Evolutionary conservation across 2,113 vertebrate genomes (phyloP).

Genomic region (Typhlomys cinereus): DNA sequence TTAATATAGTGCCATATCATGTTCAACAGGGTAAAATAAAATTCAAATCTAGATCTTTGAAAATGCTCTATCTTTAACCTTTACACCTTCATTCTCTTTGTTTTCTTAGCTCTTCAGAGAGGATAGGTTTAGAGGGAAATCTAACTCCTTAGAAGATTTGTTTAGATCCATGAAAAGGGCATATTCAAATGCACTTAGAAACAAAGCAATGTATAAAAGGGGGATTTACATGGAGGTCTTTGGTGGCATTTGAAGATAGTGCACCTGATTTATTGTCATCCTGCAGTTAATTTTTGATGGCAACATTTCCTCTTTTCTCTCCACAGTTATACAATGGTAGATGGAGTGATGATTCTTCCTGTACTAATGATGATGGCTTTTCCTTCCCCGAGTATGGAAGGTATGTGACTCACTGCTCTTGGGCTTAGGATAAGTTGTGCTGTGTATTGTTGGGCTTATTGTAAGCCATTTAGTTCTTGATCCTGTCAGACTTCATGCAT

Average conservation of each 20-base stretch:
- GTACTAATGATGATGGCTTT: conserved; percentile 87
- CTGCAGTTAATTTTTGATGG: conserved; percentile 13
- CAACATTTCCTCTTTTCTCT: conserved; percentile 28
- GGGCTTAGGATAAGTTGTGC: not conserved
- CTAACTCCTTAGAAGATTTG: conserved; percentile 33
- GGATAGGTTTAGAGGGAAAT: not conserved
- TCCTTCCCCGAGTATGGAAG: conserved; percentile 89
- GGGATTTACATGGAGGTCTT: conserved; percentile 8
- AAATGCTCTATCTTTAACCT: not conserved
- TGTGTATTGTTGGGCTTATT: not conserved
- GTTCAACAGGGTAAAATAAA: conserved; percentile 17
- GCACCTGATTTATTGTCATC: conserved; percentile 34
- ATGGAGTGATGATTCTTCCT: conserved; percentile 89
- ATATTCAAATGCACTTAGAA: conserved; percentile 25
- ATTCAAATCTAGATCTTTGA: conserved; percentile 21
- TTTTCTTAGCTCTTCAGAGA: conserved; percentile 1
- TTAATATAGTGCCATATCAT: conserved; percentile 28
- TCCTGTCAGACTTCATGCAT: not conserved
- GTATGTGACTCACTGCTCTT: conserved; percentile 82
- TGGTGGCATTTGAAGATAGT: conserved; percentile 34
- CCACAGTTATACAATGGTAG: conserved; percentile 87
- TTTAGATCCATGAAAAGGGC: not conserved
- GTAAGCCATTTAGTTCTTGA: conserved; percentile 24
- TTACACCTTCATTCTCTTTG: not conserved
- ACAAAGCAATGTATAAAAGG: not conserved